phyloP scores from a whole-genome alignment of 2,888 invertebrate species.

The Idaea straminata region DNA sequence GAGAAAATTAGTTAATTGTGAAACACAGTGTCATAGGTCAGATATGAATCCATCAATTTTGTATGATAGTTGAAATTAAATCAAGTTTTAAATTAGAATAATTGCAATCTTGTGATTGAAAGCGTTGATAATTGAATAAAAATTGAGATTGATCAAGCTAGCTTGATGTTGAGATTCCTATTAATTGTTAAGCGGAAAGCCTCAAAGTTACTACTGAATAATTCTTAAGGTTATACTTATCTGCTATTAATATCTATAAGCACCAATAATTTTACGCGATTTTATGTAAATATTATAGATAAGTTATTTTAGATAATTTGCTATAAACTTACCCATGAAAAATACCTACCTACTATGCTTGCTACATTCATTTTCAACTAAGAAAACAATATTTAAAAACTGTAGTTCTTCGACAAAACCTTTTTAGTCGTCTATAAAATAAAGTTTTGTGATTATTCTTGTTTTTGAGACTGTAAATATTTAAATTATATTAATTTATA shows the following conservation, averaged over 20 bases:
- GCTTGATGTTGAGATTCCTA: conserved; percentile 59
- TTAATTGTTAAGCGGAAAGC: conserved; percentile 45
- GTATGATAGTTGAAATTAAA: background rate
- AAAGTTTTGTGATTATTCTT: background rate
- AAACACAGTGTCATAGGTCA: background rate
- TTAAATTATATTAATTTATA: conserved; percentile 8
- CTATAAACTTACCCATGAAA: background rate
- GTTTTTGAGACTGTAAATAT: conserved; percentile 51
- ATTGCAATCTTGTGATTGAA: background rate
- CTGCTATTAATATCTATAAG: conserved; percentile 4
- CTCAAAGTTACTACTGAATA: conserved; percentile 47
- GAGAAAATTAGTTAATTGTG: conserved; percentile 52
- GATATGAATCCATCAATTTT: background rate
- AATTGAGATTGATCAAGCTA: conserved; percentile 28
- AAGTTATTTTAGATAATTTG: background rate
- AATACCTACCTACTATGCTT: background rate
- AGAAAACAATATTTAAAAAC: background rate
- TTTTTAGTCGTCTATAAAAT: background rate
- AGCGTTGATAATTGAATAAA: conserved; percentile 4
- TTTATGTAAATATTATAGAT: conserved; percentile 4
- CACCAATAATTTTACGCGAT: background rate
- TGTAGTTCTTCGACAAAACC: background rate
- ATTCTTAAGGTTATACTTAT: conserved; percentile 23
- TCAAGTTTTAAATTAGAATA: background rate
- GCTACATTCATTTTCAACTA: background rate